Base-by-base conservation (phyloP, 1,140 invertebrate genomes). In the Harpegnathos saltator region DNA sequence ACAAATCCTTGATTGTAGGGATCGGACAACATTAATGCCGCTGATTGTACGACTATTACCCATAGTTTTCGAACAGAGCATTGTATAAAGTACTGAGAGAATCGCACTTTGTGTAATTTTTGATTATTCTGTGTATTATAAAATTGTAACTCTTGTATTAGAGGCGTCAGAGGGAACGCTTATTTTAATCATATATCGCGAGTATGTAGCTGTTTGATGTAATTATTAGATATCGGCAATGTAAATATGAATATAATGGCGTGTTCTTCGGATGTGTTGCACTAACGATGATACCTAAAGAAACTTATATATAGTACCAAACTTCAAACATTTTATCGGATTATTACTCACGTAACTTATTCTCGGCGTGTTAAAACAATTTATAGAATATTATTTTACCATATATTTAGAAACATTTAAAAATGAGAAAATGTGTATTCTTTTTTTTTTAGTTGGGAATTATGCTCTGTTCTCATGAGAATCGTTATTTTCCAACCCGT, bases 141-240 rank as follows among this genome's bases (percentile, higher is more conserved):
- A 74, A 62, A 62, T 26, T 0, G 3, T 50, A 29, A 74, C 24
- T 26, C 0, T 3, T 58, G 38, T 2, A 58, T 26, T 71, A 19
- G 26, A 58, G 24, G 29, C 56, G 3, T 58, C n/a, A n/a, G n/a
- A 58, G n/a, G n/a, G 56, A 15, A 58, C n/a, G 56, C 15, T 50
- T 26, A 22, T 0, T 62, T n/a, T 44, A 24, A 56, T 33, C 48
- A 59, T 77, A 58, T 78, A 84, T 85, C 58, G 62, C 19, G 61
- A 63, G 14, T 65, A 75, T 17, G 48, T 50, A 63, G 22, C 15
- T n/a, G 48, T 74, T 52, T 65, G 17, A 66, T 15, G 33, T 33
- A 52, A 52, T 69, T 54, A 29, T n/a, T 29, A 52, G 9, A 12
- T 84, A 78, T 75, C 68, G 14, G 12, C 22, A 68, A 61, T 68